These are phyloP conservation scores for Biston stratarius DNA, from an alignment of 2,888 invertebrate genomes.

Conservation along the genomic window DNA sequence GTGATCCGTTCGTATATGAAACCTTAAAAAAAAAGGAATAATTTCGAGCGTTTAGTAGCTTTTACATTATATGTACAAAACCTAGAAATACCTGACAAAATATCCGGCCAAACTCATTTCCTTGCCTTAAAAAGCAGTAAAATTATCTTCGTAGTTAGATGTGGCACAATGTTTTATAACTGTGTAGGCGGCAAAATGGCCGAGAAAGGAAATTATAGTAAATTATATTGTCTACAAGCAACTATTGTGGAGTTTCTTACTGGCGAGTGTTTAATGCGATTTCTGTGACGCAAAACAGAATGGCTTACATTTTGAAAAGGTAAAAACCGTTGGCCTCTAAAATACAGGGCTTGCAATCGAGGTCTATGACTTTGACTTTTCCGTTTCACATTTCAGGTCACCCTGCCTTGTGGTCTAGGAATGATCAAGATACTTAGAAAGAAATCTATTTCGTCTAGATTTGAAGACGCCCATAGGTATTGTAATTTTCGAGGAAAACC, in stretches of 20 bases:
- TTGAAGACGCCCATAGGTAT: no score
- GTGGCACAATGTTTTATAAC: constrained; percentile 53
- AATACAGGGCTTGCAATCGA: background rate
- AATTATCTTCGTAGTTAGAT: constrained; percentile 17
- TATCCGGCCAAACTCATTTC: background rate
- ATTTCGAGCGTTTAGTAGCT: background rate
- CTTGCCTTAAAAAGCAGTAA: background rate
- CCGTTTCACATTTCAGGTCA: background rate
- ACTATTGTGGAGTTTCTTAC: constrained; percentile 52
- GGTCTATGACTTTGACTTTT: background rate
- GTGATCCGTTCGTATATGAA: no score
- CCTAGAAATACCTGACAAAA: background rate
- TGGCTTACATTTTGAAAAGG: background rate
- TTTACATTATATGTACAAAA: background rate
- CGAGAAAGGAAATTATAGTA: constrained; percentile 74
- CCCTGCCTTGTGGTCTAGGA: no score
- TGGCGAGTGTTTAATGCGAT: constrained; percentile 31
- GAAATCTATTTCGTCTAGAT: no score
- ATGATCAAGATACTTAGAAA: no score
- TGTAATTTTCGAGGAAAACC: no score
- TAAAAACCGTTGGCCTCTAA: background rate
- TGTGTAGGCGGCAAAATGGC: constrained; percentile 56
- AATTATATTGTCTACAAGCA: constrained; percentile 68
- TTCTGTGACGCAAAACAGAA: background rate
- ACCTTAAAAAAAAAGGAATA: no score